phyloP scores from a whole-genome alignment of 2,888 invertebrate genomes.

The Tipula helvola region DNA sequence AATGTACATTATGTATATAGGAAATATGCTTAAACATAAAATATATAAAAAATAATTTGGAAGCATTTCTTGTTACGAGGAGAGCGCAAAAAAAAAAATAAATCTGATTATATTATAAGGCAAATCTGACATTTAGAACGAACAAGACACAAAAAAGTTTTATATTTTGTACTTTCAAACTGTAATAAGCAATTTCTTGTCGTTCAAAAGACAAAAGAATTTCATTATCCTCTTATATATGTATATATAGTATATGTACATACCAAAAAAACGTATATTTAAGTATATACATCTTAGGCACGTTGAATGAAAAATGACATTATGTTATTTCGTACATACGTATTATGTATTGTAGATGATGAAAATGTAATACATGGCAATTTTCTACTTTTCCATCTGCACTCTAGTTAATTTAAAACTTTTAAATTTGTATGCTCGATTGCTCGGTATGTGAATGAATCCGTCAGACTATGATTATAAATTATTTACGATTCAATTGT shows the following conservation, averaged over 20 bases:
- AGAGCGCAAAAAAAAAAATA: not conserved
- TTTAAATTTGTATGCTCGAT: not conserved
- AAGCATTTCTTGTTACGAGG: not conserved
- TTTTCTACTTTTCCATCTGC: not conserved
- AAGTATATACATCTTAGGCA: not conserved
- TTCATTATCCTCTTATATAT: not conserved
- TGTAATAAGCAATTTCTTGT: not conserved
- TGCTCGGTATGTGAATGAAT: not conserved
- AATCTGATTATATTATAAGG: slow-evolving; percentile 4
- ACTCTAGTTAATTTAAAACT: not conserved
- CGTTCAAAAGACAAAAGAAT: not conserved
- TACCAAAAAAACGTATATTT: not conserved
- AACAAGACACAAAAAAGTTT: slow-evolving; percentile 4
- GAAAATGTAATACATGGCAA: not conserved
- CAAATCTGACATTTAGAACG: not conserved
- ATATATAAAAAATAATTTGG: not conserved
- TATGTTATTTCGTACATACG: not conserved
- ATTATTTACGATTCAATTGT: not conserved
- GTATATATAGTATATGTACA: not conserved
- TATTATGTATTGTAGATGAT: not conserved
- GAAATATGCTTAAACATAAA: not conserved
- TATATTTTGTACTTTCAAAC: not conserved
- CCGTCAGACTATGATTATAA: not conserved
- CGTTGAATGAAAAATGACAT: not conserved
- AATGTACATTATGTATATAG: not conserved